Evolutionary conservation across 1,140 invertebrate genomes (phyloP).

Genomic region (Drosophila bipectinata): DNA sequence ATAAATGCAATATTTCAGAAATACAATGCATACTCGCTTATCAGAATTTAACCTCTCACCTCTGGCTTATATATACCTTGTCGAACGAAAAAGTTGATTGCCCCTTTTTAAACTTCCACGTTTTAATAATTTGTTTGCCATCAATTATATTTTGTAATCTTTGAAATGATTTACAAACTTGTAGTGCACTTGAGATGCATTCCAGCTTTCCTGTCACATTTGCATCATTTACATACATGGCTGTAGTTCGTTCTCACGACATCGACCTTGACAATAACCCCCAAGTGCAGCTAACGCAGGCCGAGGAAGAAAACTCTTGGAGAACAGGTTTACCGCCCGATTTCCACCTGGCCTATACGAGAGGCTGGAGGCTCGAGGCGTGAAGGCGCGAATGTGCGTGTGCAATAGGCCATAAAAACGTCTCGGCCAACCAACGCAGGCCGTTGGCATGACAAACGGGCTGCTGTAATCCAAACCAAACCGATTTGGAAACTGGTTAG

Average conservation of each 20-base stretch:
- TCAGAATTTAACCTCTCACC: neutral
- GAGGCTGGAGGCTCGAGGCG: constrained; percentile 11
- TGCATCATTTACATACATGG: constrained; percentile 25
- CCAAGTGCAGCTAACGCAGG: constrained; percentile 30
- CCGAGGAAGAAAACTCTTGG: constrained; percentile 68
- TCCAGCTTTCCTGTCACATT: constrained; percentile 59
- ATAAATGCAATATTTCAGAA: too few species aligned
- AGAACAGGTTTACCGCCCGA: constrained; percentile 52
- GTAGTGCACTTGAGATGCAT: constrained; percentile 25
- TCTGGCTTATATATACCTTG: neutral
- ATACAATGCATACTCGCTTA: too few species aligned
- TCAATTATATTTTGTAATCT: neutral
- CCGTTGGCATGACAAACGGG: constrained; percentile 54
- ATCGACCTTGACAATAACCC: constrained; percentile 70
- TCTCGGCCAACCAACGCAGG: constrained; percentile 21
- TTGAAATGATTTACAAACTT: neutral
- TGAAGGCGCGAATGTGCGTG: constrained; percentile 72
- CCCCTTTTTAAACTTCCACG: neutral
- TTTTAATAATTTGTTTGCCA: neutral
- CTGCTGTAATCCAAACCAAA: constrained; percentile 26
- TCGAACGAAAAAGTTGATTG: neutral
- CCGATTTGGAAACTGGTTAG: constrained; percentile 58
- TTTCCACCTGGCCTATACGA: constrained; percentile 33
- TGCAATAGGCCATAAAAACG: constrained; percentile 56
- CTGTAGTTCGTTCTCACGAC: constrained; percentile 55